Evolutionary conservation across 2,888 invertebrate genomes (phyloP), one percentile per base, ranked within the genome.

Genomic region (Formica aserva): DNA sequence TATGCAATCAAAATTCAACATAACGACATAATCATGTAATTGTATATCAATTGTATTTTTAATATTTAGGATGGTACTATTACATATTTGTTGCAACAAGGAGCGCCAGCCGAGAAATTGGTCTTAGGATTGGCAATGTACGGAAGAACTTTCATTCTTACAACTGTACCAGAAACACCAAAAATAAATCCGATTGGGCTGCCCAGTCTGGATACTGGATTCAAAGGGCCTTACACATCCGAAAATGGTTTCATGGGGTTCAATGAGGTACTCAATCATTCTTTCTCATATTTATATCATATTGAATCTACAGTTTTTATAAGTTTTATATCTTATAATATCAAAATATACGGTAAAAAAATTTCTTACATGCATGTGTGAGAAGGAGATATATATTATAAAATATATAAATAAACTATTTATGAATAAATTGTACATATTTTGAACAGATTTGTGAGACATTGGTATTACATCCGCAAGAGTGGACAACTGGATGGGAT

Each of bases 201-300:
- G 0, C 86, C 95, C 0, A 96, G 96, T 0, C 95, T 96, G 84
- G 95, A 95, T 26, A 94, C 94, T 8, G 98, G 98, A 0, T 98
- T 98, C 92, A 96, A 96, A 88, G 98, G 98, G 1, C 97, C 97
- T 0, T 97, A 95, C 87, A 98, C 97, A 0, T 96, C 96, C 26
- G 97, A 98, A 94, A 96, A 96, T 89, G 98, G 98, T 0, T 98
- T 98, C 90, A 96, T 98, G 95, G 98, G 98, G 1, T 98, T 98
- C 93, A 98, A 98, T 93, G 98, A 98, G 96, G 97, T 97, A 93
- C 89, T 82, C 29, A 18, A 11, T 26, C 57, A 29, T 35, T 22
- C 63, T 22, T 48, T 41, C 45, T 45, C 5, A 15, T n/a, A 13
- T n/a, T 75, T 48, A 57, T 45, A 71, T 48, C 0, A 9, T 26